These are phyloP conservation scores for Hirudo medicinalis DNA, from an alignment of 1,140 invertebrate genomes.

Conservation along the genomic window DNA sequence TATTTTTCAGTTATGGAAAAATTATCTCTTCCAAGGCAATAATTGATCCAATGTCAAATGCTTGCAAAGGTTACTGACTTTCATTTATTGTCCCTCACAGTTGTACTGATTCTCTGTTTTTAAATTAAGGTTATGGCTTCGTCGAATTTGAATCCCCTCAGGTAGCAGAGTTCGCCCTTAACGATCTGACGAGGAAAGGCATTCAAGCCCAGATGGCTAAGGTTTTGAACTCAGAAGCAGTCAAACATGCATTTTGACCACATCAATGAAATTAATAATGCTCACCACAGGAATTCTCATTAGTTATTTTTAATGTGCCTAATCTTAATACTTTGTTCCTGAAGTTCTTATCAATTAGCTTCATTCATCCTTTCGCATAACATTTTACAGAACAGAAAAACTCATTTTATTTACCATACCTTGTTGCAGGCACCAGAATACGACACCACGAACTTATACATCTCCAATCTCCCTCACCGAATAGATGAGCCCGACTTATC, in stretches of 20 bases:
- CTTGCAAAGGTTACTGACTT: constrained; percentile 80
- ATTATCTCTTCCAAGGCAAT: constrained; percentile 99
- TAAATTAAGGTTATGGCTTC: constrained; percentile 86
- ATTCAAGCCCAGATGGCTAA: constrained; percentile 99
- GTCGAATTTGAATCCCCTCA: constrained; percentile 94
- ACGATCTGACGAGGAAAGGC: constrained; percentile 82
- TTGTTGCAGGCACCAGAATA: constrained; percentile 82
- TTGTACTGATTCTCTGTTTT: neutral
- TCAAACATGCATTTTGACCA: too few relatives aligned
- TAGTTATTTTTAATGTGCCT: too few relatives aligned
- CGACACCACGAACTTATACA: constrained; percentile 96
- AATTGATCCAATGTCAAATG: constrained; percentile 94
- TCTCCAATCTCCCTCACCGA: constrained; percentile 83
- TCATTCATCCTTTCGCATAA: too few relatives aligned
- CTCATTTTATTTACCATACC: constrained; percentile 18
- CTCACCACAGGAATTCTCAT: too few relatives aligned
- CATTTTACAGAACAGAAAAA: too few relatives aligned
- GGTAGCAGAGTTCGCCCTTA: constrained; percentile 84
- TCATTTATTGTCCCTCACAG: neutral
- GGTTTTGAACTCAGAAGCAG: constrained; percentile 46
- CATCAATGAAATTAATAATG: too few relatives aligned
- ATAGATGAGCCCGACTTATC: constrained; percentile 89
- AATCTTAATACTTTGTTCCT: too few relatives aligned
- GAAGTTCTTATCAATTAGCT: too few relatives aligned
- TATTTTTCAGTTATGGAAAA: constrained; percentile 72